phyloP scores from a whole-genome alignment of 2,113 vertebrate genomes.

The Pardalotus punctatus region DNA sequence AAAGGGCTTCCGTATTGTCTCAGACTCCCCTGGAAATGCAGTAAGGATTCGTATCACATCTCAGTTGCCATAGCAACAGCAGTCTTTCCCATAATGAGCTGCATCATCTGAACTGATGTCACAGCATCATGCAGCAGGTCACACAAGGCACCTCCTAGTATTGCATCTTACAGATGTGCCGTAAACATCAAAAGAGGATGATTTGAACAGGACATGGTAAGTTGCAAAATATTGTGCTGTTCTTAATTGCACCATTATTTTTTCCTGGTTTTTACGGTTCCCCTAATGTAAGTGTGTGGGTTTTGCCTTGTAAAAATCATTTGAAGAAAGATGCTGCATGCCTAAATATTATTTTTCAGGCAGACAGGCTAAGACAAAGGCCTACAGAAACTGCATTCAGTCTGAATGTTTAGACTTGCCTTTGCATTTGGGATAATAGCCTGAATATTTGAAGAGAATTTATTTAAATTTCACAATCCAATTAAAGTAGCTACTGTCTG shows the following conservation, averaged over 20 bases:
- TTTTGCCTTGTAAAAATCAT: conserved; percentile 73
- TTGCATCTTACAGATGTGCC: conserved; percentile 83
- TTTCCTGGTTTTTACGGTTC: conserved; percentile 31
- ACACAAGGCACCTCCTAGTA: conserved; percentile 85
- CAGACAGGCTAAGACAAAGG: conserved; percentile 77
- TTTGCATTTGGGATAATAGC: conserved; percentile 9
- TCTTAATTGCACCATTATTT: conserved; percentile 34
- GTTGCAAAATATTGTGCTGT: conserved; percentile 71
- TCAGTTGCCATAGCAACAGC: conserved; percentile 91
- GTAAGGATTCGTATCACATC: conserved; percentile 90
- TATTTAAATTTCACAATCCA: conserved; percentile 46
- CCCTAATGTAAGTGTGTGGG: conserved; percentile 52
- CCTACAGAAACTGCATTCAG: conserved; percentile 54
- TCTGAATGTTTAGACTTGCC: conserved; percentile 36
- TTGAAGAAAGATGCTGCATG: conserved; percentile 67
- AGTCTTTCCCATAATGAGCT: conserved; percentile 91
- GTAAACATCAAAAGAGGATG: conserved; percentile 83
- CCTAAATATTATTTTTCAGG: conserved; percentile 74
- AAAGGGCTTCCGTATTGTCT: conserved; percentile 82
- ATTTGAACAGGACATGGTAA: conserved; percentile 86
- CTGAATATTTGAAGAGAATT: background rate
- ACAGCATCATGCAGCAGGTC: conserved; percentile 91
- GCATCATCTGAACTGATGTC: conserved; percentile 94
- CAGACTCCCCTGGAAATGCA: conserved; percentile 83
- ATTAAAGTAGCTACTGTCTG: conserved; percentile 18